Evolutionary conservation across 2,888 invertebrate species (phyloP), one percentile per base, ranked within the genome.

Genomic region (Tipula unca): DNA sequence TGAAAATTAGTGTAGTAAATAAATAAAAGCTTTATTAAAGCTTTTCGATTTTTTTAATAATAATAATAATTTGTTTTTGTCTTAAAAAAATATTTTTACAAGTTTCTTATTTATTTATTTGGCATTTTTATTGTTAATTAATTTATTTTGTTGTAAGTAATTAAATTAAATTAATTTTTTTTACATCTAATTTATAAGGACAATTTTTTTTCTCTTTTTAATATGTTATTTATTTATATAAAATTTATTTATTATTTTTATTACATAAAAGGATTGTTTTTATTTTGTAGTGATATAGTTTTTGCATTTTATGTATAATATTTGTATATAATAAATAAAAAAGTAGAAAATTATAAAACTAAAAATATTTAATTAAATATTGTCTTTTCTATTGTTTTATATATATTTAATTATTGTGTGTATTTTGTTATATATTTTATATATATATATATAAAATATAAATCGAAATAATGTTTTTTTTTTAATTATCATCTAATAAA

Each of bases 81-180:
- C 69, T 69, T 69, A 69, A 69, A 69, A 69, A 69, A 69, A 69
- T 69, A 69, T 69, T 69, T 69, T 69, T 69, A 69, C 69, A 69
- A 25, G 25, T 69, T 32, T 32, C 25, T 69, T 69, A 69, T 48
- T 48, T 69, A 20, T 69, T 69, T 20, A 69, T 69, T 69, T 69
- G 69, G 69, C 69, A 69, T 69, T 69, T 69, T 25, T 25, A 25
- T 69, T 69, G 69, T 69, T 69, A 25, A 10, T 25, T 69, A 2
- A 69, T 69, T 69, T 48, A 48, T 48, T 69, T 69, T 48, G 48
- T 48, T 48, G n/a, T n/a, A n/a, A n/a, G n/a, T n/a, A n/a, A n/a
- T n/a, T 10, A 10, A 69, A 69, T 69, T 25, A 69, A 25, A 69
- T 69, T 69, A 69, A 13, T 25, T 69, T 69, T 25, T 69, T 69